Evolutionary conservation across 2,113 vertebrate genomes (phyloP).

Genomic region (Clarias magur): DNA sequence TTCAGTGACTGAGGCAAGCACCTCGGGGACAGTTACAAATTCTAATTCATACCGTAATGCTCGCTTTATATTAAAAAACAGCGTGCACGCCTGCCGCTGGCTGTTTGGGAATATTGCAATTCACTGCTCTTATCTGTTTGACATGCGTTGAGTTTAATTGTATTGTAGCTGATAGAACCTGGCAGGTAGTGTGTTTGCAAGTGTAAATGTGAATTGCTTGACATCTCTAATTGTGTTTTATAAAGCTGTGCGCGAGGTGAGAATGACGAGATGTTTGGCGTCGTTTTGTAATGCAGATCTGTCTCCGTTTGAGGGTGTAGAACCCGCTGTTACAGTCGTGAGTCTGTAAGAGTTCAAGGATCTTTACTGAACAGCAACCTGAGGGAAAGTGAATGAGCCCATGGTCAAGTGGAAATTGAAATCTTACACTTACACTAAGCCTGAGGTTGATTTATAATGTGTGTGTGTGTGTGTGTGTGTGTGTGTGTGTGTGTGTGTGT

Average conservation of each 20-base stretch:
- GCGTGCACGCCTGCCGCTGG: background rate
- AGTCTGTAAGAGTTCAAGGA: background rate
- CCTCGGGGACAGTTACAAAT: conserved; percentile 32
- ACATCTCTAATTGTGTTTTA: conserved; percentile 14
- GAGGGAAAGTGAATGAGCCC: conserved; percentile 3
- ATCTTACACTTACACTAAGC: background rate
- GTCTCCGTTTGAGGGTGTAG: background rate
- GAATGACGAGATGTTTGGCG: background rate
- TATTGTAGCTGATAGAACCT: conserved; percentile 18
- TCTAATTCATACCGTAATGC: conserved; percentile 30
- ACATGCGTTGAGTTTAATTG: conserved; percentile 39
- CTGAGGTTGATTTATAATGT: background rate
- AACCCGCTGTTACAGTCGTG: background rate
- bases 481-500: conserved; percentile 29
- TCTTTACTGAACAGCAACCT: conserved; percentile 15
- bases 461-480: background rate
- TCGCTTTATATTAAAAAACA: conserved; percentile 40
- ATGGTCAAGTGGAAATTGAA: conserved; percentile 32
- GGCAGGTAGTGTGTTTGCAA: background rate
- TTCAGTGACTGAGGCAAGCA: background rate
- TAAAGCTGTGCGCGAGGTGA: background rate
- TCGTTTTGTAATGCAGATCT: background rate
- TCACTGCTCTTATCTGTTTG: conserved; percentile 22
- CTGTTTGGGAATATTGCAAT: conserved; percentile 34
- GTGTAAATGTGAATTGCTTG: background rate